Evolutionary conservation across 64 coral and sea anemone species (phyloP).

Genomic region (Actinia equina): DNA sequence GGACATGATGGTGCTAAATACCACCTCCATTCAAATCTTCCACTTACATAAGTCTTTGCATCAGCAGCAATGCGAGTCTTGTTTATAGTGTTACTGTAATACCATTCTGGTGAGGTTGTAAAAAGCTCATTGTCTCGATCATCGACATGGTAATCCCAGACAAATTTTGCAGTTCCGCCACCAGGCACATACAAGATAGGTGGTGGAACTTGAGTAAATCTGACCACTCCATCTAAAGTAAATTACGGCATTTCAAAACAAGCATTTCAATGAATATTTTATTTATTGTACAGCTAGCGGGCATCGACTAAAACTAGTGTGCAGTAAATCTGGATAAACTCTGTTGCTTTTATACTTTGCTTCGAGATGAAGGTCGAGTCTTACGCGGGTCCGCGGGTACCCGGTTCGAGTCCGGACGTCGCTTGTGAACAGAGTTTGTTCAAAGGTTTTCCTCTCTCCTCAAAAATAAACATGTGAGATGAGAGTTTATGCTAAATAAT

Average conservation of each 20-base stretch:
- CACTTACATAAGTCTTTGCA: not conserved
- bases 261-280: not conserved
- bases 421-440: too few relatives aligned
- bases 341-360: too few relatives aligned
- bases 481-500: too few relatives aligned
- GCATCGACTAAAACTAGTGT: too few relatives aligned
- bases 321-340: too few relatives aligned
- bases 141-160: not conserved
- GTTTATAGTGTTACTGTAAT: not conserved
- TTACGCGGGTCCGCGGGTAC: too few relatives aligned
- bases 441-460: too few relatives aligned
- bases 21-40: not conserved
- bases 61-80: not conserved
- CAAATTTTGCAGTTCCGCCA: not conserved
- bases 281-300: not conserved
- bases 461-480: too few relatives aligned
- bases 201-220: not conserved
- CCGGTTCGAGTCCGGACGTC: too few relatives aligned
- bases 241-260: not conserved
- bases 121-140: not conserved
- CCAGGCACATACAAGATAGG: not conserved
- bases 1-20: not conserved
- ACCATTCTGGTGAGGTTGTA: not conserved
- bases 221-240: not conserved
- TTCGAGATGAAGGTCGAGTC: too few relatives aligned